A percentile compares a stretch with the other conserved stretches of the same genome.
Conservation (phyloP, 2,888 invertebrate genomes). For the Mesochorus sp. region DNA sequence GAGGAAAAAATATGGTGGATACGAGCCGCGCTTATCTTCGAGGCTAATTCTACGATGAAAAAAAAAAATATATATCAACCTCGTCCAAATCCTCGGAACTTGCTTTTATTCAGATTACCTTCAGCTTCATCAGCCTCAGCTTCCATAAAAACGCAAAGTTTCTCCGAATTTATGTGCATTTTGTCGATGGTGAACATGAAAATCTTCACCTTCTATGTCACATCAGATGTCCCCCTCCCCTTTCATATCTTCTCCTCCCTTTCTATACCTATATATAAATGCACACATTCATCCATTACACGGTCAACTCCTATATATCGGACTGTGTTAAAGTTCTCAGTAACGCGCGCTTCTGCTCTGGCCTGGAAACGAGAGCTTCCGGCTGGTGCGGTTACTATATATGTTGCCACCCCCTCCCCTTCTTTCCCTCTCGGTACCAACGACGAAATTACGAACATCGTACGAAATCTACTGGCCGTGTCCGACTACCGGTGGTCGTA, state of each 20-base stretch:
- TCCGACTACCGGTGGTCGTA: conserved; percentile 54
- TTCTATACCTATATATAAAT: neutral
- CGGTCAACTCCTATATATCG: conserved; percentile 12
- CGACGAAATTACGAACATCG: conserved; percentile 61
- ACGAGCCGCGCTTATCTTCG: too few relatives aligned
- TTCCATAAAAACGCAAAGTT: neutral
- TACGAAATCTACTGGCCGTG: conserved; percentile 58
- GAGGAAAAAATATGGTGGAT: too few relatives aligned
- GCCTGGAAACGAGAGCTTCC: conserved; percentile 50
- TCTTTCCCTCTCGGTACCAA: too few relatives aligned
- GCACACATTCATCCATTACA: conserved; percentile 27
- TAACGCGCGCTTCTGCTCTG: conserved; percentile 20
- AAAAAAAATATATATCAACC: too few relatives aligned
- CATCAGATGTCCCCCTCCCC: neutral
- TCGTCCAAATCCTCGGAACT: too few relatives aligned
- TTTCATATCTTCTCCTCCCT: neutral
- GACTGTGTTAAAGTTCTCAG: neutral
- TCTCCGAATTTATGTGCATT: neutral
- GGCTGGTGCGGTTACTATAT: conserved; percentile 20
- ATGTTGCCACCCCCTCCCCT: conserved; percentile 2
- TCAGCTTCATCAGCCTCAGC: too few relatives aligned
- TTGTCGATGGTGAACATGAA: neutral
- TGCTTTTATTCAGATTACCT: too few relatives aligned
- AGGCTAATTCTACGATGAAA: too few relatives aligned
- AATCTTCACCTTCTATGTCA: conserved; percentile 11